Evolutionary conservation across 2,113 vertebrate genomes (phyloP), one percentile per base, ranked within the genome.

Genomic region (Suricata suricatta): DNA sequence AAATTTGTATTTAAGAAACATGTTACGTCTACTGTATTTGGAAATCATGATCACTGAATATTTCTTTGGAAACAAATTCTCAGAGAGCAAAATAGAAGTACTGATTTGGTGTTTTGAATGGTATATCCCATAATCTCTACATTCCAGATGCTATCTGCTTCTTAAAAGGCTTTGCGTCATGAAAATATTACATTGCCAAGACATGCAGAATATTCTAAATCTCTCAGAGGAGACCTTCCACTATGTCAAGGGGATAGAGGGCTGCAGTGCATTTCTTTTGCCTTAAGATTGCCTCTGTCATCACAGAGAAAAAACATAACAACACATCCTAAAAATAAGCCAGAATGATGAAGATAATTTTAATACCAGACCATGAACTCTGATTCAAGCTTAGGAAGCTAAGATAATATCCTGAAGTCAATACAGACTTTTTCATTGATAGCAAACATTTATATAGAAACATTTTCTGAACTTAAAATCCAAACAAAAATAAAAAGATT

Each of bases 191-290:
- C 33, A 0, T 94, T 93, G 64, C 35, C 29, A 33, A 93, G 94
- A 68, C 33, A 4, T 17, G 25, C 38, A 77, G 66, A 89, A 90
- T 97, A 96, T 94, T 97, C 97, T 97, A 94, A 80, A 76, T 98
- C 88, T 96, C 84, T 88, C 92, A 63, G 41, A 81, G 74, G 74
- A 74, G 21, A 87, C 66, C 85, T 93, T 96, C 60, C 50, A 89
- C 71, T 87, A 5, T 21, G 84, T 77, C 81, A 96, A 11, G 71
- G 31, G 11, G 41, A 94, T 47, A 71, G 79, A 92, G 71, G 57
- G 29, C 47, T 35, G 41, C 47, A 80, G 69, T 35, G n/a, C 1
- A 1, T 74, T 83, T 63, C 44, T 92, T 91, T 90, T 91, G 71
- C 96, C 95, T 88, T 88, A 96, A 83, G n/a, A 74, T 88, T 95